Percentiles rank a stretch among this genome's conserved stretches.
These are phyloP conservation scores for Achlya flavicornis DNA, from an alignment of 2,888 invertebrate species.

Conservation along the genomic window DNA sequence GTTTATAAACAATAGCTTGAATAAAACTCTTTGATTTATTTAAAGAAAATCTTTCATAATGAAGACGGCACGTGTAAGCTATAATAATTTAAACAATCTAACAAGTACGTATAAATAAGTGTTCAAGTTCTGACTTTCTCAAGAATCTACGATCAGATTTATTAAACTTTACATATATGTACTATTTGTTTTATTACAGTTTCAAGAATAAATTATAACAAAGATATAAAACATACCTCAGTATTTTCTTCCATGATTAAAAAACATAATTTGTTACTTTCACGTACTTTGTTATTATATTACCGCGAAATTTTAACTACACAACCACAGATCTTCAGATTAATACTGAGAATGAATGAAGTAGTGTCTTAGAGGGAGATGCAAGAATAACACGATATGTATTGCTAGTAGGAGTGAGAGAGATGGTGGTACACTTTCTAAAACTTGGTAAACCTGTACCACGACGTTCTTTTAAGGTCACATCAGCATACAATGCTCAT, in stretches of 20 bases:
- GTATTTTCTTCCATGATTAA: constrained; percentile 19
- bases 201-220: background rate
- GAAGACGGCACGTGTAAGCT: background rate
- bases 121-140: background rate
- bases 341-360: constrained; percentile 47
- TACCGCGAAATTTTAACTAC: constrained; percentile 27
- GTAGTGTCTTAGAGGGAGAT: constrained; percentile 45
- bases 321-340: constrained; percentile 44
- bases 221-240: constrained; percentile 19
- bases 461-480: constrained; percentile 73
- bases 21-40: background rate
- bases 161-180: background rate
- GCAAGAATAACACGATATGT: constrained; percentile 15
- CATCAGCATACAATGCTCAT: constrained; percentile 50
- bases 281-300: constrained; percentile 30
- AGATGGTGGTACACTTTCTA: constrained; percentile 69
- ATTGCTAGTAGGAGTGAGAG: constrained; percentile 35
- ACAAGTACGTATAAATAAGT: background rate
- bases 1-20: too few species aligned
- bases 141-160: background rate
- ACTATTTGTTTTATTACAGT: background rate
- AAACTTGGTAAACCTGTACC: constrained; percentile 55
- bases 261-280: constrained; percentile 19
- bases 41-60: background rate
- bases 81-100: background rate